Percentiles rank a stretch among this genome's conserved stretches.
These are phyloP conservation scores for Miniopterus natalensis DNA, from an alignment of 2,113 vertebrate species.

Conservation along the genomic window DNA sequence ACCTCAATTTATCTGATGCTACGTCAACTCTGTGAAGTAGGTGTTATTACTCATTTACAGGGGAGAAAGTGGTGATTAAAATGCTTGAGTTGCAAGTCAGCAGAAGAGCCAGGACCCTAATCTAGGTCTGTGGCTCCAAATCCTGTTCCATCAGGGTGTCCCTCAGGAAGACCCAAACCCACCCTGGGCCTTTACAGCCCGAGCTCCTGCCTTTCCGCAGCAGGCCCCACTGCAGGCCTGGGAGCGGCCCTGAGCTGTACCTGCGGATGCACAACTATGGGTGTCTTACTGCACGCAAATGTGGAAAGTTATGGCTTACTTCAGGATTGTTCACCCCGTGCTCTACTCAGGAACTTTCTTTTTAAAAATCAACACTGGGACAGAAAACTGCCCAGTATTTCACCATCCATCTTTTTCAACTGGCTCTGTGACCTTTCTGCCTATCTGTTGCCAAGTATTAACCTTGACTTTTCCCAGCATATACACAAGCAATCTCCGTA, in stretches of 20 bases:
- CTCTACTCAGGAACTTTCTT: not conserved
- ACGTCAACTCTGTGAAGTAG: not conserved
- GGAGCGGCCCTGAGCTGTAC: not conserved
- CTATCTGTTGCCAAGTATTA: not conserved
- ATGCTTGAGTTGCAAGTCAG: not conserved
- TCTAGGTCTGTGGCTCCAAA: not conserved
- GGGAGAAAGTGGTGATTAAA: not conserved
- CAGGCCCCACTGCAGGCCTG: not conserved
- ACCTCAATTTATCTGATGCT: not conserved
- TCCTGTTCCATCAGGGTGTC: not conserved
- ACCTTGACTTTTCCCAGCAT: conserved; percentile 31
- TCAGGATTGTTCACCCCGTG: not conserved
- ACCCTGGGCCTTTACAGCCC: not conserved
- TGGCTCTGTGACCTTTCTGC: not conserved
- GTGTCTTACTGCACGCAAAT: not conserved
- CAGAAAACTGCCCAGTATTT: not conserved
- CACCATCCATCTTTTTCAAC: not conserved
- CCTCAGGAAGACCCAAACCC: not conserved
- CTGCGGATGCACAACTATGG: not conserved
- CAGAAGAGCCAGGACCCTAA: not conserved
- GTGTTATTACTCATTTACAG: not conserved
- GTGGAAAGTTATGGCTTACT: not conserved
- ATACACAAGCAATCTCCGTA: not conserved
- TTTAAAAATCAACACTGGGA: conserved; percentile 7
- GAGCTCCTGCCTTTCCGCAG: not conserved